Percentiles rank a stretch among this genome's conserved stretches.
Conservation (phyloP, 2,113 vertebrate species). For the Tupaia tana region DNA sequence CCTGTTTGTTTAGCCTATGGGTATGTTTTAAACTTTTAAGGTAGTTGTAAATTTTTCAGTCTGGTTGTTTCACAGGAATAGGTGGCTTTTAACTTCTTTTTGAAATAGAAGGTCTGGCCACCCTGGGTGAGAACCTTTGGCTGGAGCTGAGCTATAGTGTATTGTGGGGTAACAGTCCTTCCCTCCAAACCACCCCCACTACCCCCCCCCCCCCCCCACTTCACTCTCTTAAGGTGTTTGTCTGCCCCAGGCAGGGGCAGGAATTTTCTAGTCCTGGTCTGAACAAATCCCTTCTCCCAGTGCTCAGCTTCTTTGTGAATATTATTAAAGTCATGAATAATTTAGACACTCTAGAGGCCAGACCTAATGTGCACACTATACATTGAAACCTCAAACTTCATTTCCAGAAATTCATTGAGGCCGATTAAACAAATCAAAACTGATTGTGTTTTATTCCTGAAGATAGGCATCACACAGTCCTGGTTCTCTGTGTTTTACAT, state of each 20-base stretch:
- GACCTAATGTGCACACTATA: neutral
- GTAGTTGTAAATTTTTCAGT: neutral
- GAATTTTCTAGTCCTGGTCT: neutral
- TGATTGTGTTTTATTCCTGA: neutral
- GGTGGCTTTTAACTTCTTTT: conserved; percentile 21
- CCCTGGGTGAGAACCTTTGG: neutral
- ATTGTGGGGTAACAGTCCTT: neutral
- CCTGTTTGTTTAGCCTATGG: neutral
- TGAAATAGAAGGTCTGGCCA: neutral
- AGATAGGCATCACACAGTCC: neutral
- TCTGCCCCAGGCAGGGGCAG: neutral
- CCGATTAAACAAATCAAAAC: neutral
- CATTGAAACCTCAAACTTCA: neutral
- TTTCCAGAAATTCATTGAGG: conserved; percentile 13
- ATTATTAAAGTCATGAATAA: neutral
- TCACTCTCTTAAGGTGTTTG: neutral
- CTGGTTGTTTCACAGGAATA: neutral
- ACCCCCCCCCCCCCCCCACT: neutral
- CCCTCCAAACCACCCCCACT: neutral
- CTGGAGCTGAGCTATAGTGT: neutral
- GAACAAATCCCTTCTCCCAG: neutral
- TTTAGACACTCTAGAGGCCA: neutral
- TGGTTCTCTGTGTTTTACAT: neutral
- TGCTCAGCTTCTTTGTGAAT: neutral
- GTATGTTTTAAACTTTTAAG: conserved; percentile 16